Conservation (phyloP, 2,113 vertebrate species). For the Ranitomeya variabilis region DNA sequence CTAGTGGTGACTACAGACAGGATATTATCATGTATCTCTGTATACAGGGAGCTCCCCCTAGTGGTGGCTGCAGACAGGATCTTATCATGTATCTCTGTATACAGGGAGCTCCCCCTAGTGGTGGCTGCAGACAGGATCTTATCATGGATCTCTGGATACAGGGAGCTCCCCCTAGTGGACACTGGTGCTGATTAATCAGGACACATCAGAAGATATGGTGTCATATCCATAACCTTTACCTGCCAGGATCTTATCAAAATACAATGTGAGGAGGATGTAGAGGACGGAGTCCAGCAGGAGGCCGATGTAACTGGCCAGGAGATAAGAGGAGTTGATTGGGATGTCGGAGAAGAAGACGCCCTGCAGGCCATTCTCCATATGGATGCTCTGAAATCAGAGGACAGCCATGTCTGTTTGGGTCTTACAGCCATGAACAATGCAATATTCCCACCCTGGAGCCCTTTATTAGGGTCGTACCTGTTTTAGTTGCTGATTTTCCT, state of each 20-base stretch:
- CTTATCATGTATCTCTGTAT: too few species aligned
- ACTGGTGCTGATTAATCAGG: background rate
- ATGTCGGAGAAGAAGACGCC: constrained; percentile 74
- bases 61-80: too few species aligned
- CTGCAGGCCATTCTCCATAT: constrained; percentile 75
- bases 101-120: too few species aligned
- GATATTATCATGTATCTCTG: too few species aligned
- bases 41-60: too few species aligned
- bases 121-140: too few species aligned
- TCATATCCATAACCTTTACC: constrained; percentile 69
- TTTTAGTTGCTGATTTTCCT: too few species aligned
- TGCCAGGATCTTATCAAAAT: constrained; percentile 86
- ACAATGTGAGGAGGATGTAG: constrained; percentile 82
- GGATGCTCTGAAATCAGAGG: constrained; percentile 72
- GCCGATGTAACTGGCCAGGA: constrained; percentile 76
- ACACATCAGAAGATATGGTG: background rate
- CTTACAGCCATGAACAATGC: background rate
- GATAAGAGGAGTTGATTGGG: constrained; percentile 69
- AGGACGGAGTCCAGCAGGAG: constrained; percentile 79
- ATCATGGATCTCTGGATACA: too few species aligned
- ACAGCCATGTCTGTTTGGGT: background rate
- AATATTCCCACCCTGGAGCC: background rate
- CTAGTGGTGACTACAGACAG: too few species aligned
- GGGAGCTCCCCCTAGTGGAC: too few species aligned
- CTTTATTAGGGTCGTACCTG: too few species aligned